phyloP scores from a whole-genome alignment of 2,797 vertebrate species.

The Capromys pilorides region DNA sequence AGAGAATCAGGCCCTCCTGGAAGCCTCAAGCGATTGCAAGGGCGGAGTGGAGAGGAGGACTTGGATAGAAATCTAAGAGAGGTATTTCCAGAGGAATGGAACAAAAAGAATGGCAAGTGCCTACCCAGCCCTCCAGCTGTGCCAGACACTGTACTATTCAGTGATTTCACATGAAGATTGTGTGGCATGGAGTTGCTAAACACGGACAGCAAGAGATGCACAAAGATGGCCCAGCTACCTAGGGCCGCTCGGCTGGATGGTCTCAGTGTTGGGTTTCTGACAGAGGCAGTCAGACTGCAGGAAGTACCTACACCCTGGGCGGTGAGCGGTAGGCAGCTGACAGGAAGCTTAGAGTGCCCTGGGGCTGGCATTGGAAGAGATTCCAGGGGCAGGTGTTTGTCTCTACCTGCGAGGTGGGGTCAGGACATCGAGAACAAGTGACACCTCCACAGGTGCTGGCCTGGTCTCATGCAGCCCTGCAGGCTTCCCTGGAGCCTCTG shows the following conservation, averaged over 20 bases:
- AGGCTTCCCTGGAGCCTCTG: not conserved
- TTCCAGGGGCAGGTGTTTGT: not conserved
- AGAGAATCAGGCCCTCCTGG: not conserved
- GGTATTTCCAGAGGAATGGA: not conserved
- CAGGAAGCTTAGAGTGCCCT: not conserved
- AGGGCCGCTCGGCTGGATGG: not conserved
- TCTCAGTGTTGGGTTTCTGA: not conserved
- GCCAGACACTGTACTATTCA: not conserved
- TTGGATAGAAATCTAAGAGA: not conserved
- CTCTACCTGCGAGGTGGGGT: not conserved
- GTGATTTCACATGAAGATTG: not conserved
- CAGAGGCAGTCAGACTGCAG: not conserved
- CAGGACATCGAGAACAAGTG: not conserved
- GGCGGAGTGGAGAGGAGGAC: too few species aligned
- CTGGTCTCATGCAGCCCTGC: not conserved
- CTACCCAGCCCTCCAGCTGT: not conserved
- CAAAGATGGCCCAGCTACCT: not conserved
- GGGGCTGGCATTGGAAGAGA: not conserved
- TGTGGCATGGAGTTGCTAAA: not conserved
- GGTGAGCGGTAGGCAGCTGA: not conserved
- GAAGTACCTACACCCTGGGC: not conserved
- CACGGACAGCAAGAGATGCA: not conserved
- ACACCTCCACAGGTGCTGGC: not conserved
- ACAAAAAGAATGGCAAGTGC: not conserved
- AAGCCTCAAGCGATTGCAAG: not conserved